A percentile compares a stretch with the other conserved stretches of the same genome.
phyloP scores from a whole-genome alignment of 2,113 vertebrate genomes.

The Rhinolophus sinicus region DNA sequence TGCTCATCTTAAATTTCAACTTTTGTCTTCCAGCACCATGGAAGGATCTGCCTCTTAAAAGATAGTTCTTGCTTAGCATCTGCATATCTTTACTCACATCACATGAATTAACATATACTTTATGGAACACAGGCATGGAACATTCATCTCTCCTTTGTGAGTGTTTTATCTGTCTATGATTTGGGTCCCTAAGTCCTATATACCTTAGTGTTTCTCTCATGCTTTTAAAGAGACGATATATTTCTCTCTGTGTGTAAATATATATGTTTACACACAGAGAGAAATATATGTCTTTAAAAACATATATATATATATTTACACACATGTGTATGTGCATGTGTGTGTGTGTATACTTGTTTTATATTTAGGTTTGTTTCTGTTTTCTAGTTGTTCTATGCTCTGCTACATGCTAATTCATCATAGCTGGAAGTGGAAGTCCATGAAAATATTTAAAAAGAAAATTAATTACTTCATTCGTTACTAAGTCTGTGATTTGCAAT shows the following conservation, averaged over 20 bases:
- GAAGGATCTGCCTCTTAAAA: background rate
- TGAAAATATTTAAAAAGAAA: background rate
- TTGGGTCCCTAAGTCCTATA: background rate
- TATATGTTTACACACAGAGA: too few species aligned
- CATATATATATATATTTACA: too few species aligned
- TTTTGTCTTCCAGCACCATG: background rate
- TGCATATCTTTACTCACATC: background rate
- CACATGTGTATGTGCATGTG: too few species aligned
- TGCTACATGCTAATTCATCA: background rate
- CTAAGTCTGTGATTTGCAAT: background rate
- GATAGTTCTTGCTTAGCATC: background rate
- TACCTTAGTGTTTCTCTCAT: background rate
- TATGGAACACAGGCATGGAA: background rate
- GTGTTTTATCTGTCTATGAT: background rate
- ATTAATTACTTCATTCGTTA: background rate
- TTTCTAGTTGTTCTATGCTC: background rate
- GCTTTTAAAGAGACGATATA: background rate
- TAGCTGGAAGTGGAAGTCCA: background rate
- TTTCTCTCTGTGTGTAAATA: background rate
- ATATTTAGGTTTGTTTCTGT: background rate
- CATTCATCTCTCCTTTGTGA: background rate
- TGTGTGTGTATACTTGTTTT: background rate
- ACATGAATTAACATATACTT: background rate
- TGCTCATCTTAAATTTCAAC: background rate
- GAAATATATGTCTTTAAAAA: too few species aligned